Percentiles rank a stretch among this genome's conserved stretches.
Conservation (phyloP, 2,113 vertebrate species). For the Zosterops borbonicus region DNA sequence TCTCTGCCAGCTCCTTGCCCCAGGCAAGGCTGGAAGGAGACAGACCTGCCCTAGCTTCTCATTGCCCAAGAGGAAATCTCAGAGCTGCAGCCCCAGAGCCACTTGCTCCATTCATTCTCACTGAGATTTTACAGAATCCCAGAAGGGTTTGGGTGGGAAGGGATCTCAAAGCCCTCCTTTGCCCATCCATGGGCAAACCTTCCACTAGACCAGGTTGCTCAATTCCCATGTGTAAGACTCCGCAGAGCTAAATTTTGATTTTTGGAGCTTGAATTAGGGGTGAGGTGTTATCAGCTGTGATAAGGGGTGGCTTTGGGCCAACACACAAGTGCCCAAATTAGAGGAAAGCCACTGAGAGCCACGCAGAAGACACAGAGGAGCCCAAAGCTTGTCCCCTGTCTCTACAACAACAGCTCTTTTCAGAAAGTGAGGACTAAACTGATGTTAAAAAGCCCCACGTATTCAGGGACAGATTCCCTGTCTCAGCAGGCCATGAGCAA, state of each 20-base stretch:
- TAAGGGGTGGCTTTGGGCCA: background rate
- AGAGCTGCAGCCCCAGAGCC: background rate
- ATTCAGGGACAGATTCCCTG: background rate
- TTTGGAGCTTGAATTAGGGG: background rate
- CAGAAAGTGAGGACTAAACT: background rate
- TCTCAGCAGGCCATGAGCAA: background rate
- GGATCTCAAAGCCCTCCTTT: background rate
- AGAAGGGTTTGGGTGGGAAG: background rate
- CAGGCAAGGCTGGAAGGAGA: background rate
- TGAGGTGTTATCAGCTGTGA: accelerated
- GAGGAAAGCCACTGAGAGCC: background rate
- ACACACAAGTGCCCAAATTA: accelerated
- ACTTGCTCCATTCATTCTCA: accelerated
- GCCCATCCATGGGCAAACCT: background rate
- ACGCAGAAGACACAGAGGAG: background rate
- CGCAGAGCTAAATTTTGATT: accelerated
- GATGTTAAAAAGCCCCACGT: background rate
- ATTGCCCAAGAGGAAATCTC: background rate
- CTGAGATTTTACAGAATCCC: background rate
- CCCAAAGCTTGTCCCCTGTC: background rate
- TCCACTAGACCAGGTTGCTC: background rate
- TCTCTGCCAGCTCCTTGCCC: background rate
- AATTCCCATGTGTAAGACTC: background rate
- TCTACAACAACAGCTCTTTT: background rate
- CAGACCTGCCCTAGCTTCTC: background rate